These are phyloP conservation scores for Drosophila lini DNA, from an alignment of 1,140 invertebrate species.

Conservation along the genomic window DNA sequence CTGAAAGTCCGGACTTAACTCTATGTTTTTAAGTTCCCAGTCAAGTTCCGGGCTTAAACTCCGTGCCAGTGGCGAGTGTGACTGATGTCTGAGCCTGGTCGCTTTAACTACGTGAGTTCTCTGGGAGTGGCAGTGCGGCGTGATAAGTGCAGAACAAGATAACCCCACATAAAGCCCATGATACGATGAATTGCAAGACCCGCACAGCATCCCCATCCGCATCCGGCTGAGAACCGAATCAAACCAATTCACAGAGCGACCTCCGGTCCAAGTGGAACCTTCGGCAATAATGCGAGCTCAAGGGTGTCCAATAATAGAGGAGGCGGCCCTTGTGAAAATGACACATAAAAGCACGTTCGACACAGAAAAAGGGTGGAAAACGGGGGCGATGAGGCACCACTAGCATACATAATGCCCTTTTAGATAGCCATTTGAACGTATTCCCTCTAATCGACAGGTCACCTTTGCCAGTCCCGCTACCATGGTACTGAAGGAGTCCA, in stretches of 20 bases:
- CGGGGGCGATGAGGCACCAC: constrained; percentile 3
- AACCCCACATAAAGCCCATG: background rate
- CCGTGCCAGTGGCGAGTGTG: constrained; percentile 9
- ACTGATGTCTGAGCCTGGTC: constrained; percentile 33
- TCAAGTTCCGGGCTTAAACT: background rate
- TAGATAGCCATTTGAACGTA: constrained; percentile 28
- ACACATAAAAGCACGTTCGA: constrained; percentile 40
- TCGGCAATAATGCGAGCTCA: constrained; percentile 32
- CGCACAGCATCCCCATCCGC: constrained; percentile 1
- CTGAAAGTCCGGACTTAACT: background rate
- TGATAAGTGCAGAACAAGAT: constrained; percentile 1
- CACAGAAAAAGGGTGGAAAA: constrained; percentile 15
- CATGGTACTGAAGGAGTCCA: constrained; percentile 54
- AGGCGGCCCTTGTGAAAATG: constrained; percentile 32
- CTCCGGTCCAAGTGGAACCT: constrained; percentile 36
- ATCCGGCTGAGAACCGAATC: constrained; percentile 15
- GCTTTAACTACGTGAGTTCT: constrained; percentile 28
- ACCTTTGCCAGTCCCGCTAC: constrained; percentile 72
- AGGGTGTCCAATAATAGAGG: constrained; percentile 18
- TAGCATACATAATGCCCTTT: background rate
- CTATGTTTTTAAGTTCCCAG: background rate
- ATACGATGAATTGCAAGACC: background rate
- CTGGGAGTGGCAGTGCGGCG: background rate
- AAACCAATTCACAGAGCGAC: constrained; percentile 22
- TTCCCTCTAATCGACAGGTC: constrained; percentile 61